Evolutionary conservation across 2,797 vertebrate species (phyloP).

Genomic region (Valencia hispanica): DNA sequence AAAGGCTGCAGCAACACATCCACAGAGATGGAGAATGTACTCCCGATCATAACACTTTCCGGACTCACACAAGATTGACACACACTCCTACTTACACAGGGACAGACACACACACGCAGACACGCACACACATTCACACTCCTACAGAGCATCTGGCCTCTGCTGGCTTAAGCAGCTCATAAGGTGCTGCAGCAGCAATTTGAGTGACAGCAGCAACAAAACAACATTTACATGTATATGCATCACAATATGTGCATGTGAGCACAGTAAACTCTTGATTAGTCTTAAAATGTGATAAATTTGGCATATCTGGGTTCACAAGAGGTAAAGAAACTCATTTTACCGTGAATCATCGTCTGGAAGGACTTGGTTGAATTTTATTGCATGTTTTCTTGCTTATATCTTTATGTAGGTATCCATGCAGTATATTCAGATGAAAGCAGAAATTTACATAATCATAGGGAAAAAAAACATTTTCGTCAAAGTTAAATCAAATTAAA

Average conservation of each 20-base stretch:
- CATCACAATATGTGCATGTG: not conserved
- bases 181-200: conserved; percentile 51
- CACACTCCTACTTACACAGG: not conserved
- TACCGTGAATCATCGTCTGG: not conserved
- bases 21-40: conserved; percentile 10
- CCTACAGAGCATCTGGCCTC: conserved; percentile 67
- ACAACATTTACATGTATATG: conserved; percentile 9
- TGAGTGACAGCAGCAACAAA: conserved; percentile 50
- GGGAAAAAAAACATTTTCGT: not conserved
- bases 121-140: conserved; percentile 35
- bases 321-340: too few species aligned
- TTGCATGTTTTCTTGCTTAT: fast-evolving
- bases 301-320: not conserved
- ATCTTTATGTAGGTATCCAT: not conserved
- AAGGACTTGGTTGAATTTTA: not conserved
- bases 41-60: conserved; percentile 50
- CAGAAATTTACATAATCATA: not conserved
- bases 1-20: conserved; percentile 27
- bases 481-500: not conserved
- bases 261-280: not conserved
- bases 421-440: not conserved
- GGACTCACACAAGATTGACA: conserved; percentile 34
- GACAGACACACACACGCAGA: not conserved
- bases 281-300: not conserved
- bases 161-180: conserved; percentile 53